These are phyloP conservation scores for Pandemis heparana DNA, from an alignment of 2,888 invertebrate species.

Conservation along the genomic window DNA sequence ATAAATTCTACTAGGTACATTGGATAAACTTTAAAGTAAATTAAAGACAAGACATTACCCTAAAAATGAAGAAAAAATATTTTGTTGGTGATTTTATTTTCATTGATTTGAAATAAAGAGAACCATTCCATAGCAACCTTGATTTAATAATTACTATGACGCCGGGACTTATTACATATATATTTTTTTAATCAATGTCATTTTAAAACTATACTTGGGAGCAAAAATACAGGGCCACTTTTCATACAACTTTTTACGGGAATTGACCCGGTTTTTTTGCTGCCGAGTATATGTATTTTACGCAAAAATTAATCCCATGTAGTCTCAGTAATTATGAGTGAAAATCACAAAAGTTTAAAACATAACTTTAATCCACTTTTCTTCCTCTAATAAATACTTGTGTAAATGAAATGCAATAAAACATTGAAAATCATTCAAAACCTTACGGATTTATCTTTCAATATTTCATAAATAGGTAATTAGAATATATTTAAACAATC, in stretches of 20 bases:
- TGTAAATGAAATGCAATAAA: not conserved
- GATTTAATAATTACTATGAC: not conserved
- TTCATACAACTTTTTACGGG: too few species aligned
- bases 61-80: not conserved
- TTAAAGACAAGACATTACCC: not conserved
- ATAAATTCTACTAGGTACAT: conserved; percentile 14
- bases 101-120: not conserved
- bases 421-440: not conserved
- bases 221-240: too few species aligned
- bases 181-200: too few species aligned
- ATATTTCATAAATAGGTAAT: not conserved
- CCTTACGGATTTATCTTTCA: not conserved
- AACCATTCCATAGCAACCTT: conserved; percentile 6
- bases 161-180: too few species aligned
- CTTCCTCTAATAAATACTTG: not conserved
- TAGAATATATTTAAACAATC: not conserved
- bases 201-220: too few species aligned
- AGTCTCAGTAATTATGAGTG: too few species aligned
- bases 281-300: too few species aligned
- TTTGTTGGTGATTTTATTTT: not conserved
- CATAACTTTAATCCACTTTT: not conserved
- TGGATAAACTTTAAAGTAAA: conserved; percentile 18
- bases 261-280: too few species aligned
- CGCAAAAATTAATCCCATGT: too few species aligned
- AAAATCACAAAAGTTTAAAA: too few species aligned